Percentiles rank a stretch among this genome's conserved stretches.
These are phyloP conservation scores for Herpailurus yagouaroundi DNA, from an alignment of 2,113 vertebrate genomes.

Conservation along the genomic window DNA sequence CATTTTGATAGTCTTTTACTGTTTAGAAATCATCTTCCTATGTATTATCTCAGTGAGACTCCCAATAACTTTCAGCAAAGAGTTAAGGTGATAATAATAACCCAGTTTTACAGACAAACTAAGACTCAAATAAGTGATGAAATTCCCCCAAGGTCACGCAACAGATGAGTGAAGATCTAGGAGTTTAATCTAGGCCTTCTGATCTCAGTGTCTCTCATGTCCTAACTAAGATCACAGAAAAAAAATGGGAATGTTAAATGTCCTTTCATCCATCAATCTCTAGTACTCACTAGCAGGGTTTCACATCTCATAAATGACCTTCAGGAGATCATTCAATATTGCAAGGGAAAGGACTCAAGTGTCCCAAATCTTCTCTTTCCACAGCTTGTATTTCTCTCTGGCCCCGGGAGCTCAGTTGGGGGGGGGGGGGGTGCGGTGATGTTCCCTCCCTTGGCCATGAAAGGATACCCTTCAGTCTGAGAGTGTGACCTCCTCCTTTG, in stretches of 20 bases:
- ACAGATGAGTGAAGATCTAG: not conserved
- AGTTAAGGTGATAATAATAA: conserved; percentile 5
- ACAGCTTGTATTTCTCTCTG: not conserved
- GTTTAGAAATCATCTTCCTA: not conserved
- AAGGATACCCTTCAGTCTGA: not conserved
- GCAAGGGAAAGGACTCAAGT: not conserved
- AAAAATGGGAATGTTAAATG: not conserved
- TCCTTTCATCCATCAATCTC: not conserved
- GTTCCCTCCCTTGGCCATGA: not conserved
- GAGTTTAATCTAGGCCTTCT: conserved; percentile 4
- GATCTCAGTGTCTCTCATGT: not conserved
- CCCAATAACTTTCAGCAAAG: not conserved
- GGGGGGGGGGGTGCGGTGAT: no score
- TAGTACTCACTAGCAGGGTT: not conserved
- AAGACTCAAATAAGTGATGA: not conserved
- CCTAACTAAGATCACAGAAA: not conserved
- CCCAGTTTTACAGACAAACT: not conserved
- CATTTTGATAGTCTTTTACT: not conserved
- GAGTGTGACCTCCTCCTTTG: not conserved
- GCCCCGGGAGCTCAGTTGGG: not conserved
- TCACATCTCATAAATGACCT: not conserved
- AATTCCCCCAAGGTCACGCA: not conserved
- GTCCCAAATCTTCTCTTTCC: not conserved
- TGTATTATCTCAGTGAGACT: not conserved
- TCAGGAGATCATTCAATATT: not conserved